Evolutionary conservation across 2,113 vertebrate genomes (phyloP).

Genomic region (Pygoscelis adeliae): DNA sequence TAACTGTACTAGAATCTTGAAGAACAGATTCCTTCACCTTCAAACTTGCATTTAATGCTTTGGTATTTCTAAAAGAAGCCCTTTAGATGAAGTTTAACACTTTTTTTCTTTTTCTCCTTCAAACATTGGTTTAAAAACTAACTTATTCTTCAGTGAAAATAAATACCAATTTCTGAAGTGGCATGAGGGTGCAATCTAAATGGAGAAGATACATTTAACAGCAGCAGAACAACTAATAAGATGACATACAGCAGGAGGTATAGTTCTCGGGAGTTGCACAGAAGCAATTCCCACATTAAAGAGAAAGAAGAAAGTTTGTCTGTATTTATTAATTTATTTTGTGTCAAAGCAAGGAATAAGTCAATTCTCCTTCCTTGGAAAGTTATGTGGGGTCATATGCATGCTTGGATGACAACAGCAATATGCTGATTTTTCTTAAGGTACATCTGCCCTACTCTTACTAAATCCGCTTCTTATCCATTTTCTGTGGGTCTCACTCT

Average conservation of each 20-base stretch:
- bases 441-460: accelerated
- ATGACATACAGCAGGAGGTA: neutral
- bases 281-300: neutral
- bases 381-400: neutral
- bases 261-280: neutral
- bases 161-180: neutral
- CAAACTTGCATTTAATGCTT: neutral
- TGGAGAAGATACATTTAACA: neutral
- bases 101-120: neutral
- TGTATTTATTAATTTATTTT: neutral
- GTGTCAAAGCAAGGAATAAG: neutral
- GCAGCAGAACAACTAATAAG: neutral
- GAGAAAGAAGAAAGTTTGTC: neutral
- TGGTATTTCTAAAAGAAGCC: neutral
- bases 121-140: neutral
- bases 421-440: neutral
- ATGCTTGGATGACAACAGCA: neutral
- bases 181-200: neutral
- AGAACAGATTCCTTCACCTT: neutral
- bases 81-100: neutral
- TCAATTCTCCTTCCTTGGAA: neutral
- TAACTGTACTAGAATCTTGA: neutral
- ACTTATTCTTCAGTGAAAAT: neutral
- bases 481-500: neutral
- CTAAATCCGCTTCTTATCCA: accelerated